Base-by-base conservation (phyloP, 2,888 invertebrate genomes). In the Vesta saturnalis region DNA sequence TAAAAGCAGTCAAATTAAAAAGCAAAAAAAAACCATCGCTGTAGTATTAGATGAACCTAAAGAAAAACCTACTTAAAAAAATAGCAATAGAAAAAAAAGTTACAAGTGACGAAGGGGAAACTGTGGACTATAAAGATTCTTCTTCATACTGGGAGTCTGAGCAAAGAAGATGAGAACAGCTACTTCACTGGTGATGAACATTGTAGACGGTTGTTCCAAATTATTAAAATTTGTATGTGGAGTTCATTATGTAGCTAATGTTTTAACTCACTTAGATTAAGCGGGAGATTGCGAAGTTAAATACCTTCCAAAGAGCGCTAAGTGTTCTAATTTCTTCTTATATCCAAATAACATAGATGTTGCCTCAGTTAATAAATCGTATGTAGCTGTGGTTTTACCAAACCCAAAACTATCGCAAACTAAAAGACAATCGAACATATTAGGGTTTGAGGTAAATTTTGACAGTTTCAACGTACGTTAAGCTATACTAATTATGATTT, bases 101-200 rank as follows among this genome's bases (percentile, higher is more conserved):
- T 35, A 57, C 39, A 16, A 39, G 39, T 57, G 39, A 15, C 35
- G 35, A 35, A 57, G 58, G 35, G 19, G 58, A 58, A 39, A 58
- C 18, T 58, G 58, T 58, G 39, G 58, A 58, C 39, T 58, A 58
- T 58, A 39, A 58, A 58, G 58, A 58, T 57, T 57, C 57, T 57
- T 57, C 30, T 57, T 57, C 57, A 57, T 22, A 57, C 57, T 57
- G 57, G 57, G 57, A 57, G 57, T 23, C 57, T 57, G 57, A 57
- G n/a, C n/a, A n/a, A 54, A 54, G 21, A 54, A 54, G 54, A 54
- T 21, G 54, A 54, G 21, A 54, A 54, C 54, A 54, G 21, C 22
- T 54, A 54, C 54, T 54, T 54, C 54, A 54, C 54, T 54, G 54
- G 54, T 54, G 54, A 54, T 54, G 19, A 54, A 54, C 54, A 54